A percentile compares a stretch with the other conserved stretches of the same genome.
Conservation (phyloP, 2,797 vertebrate genomes). For the Eutrigla gurnardus region DNA sequence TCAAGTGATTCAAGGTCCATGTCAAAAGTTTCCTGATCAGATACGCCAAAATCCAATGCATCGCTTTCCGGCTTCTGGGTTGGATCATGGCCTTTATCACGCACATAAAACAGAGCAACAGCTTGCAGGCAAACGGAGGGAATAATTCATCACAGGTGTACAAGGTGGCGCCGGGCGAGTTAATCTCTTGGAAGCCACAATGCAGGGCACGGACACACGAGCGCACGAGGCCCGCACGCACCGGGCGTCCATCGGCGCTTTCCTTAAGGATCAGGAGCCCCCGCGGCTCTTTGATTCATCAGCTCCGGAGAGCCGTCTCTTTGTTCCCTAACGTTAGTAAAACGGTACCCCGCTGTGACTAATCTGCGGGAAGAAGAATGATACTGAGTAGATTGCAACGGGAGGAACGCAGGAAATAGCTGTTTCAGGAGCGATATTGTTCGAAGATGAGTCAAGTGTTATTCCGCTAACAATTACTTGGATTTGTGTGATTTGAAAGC, state of each 20-base stretch:
- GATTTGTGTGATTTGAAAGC: constrained; percentile 5
- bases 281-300: constrained; percentile 57
- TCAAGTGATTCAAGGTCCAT: background rate
- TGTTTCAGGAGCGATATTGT: constrained; percentile 20
- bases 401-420: constrained; percentile 37
- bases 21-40: too few species aligned
- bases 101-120: constrained; percentile 15
- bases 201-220: background rate
- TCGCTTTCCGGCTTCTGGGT: background rate
- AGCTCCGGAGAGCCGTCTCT: constrained; percentile 38
- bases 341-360: constrained; percentile 60
- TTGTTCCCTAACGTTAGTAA: constrained; percentile 43
- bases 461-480: constrained; percentile 20
- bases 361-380: constrained; percentile 46
- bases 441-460: constrained; percentile 37
- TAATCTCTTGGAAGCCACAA: constrained; percentile 36
- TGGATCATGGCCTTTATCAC: background rate
- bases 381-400: constrained; percentile 27
- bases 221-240: background rate
- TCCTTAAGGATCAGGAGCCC: constrained; percentile 41
- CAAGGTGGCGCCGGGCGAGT: constrained; percentile 15
- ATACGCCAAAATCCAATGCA: too few species aligned
- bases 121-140: constrained; percentile 9
- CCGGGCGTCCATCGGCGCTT: constrained; percentile 5
- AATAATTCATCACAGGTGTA: constrained; percentile 24